These are phyloP conservation scores for Brachynemurus nebulosus DNA, from an alignment of 2,888 invertebrate species.

Conservation along the genomic window DNA sequence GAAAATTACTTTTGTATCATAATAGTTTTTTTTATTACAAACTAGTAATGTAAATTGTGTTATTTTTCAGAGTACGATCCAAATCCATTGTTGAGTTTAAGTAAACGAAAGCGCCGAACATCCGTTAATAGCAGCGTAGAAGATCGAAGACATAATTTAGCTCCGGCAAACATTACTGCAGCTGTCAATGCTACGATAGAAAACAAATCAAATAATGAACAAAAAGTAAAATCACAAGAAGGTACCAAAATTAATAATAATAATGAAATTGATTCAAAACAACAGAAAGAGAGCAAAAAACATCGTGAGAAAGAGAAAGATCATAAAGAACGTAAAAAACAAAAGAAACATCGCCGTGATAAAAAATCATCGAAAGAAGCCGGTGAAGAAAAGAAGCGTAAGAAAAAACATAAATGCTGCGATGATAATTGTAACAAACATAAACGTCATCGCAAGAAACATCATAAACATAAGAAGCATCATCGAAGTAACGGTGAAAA, in stretches of 20 bases:
- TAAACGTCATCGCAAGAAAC: conserved; percentile 63
- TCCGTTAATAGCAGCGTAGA: conserved; percentile 46
- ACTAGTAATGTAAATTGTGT: no score
- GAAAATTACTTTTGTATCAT: no score
- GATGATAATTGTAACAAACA: conserved; percentile 58
- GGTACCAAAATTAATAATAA: no score
- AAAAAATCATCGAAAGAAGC: conserved; percentile 37
- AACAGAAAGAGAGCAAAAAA: not conserved
- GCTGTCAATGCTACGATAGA: conserved; percentile 10
- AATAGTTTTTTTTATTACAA: no score
- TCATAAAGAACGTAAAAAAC: conserved; percentile 46
- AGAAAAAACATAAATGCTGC: conserved; percentile 52
- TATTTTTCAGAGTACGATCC: conserved; percentile 67
- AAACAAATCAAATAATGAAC: conserved; percentile 18
- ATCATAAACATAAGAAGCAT: conserved; percentile 64
- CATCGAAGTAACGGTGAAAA: conserved; percentile 36
- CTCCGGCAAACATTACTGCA: conserved; percentile 17
- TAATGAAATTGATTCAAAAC: not conserved
- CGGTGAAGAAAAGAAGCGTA: conserved; percentile 47
- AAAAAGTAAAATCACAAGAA: conserved; percentile 7
- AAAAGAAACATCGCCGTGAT: conserved; percentile 55
- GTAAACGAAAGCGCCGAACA: conserved; percentile 60
- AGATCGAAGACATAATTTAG: conserved; percentile 26
- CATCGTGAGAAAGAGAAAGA: conserved; percentile 32
- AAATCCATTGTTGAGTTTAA: conserved; percentile 61